phyloP scores from a whole-genome alignment of 2,113 vertebrate genomes.

The Pagrus major region DNA sequence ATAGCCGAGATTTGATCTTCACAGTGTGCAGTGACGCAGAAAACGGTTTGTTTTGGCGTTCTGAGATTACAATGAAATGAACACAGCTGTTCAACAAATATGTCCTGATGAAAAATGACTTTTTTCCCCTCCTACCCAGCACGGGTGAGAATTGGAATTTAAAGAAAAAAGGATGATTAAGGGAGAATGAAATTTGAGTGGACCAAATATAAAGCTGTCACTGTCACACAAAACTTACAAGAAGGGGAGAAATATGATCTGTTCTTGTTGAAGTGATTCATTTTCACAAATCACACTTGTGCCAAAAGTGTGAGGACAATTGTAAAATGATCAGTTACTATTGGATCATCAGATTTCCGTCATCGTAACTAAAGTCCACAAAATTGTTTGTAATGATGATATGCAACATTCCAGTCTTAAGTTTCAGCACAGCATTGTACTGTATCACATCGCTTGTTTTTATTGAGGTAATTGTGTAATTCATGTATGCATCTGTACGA shows the following conservation, averaged over 20 bases:
- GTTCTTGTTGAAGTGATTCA: background rate
- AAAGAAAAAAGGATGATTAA: background rate
- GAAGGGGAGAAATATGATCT: background rate
- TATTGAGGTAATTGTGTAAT: constrained; percentile 13
- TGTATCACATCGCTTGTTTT: constrained; percentile 28
- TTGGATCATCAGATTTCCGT: background rate
- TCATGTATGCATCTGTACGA: constrained; percentile 34
- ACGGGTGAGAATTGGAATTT: background rate
- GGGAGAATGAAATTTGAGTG: background rate
- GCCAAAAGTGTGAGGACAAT: background rate
- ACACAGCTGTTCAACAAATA: constrained; percentile 7
- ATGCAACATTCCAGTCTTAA: constrained; percentile 27
- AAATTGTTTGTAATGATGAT: constrained; percentile 18
- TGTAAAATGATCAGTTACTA: too few relatives aligned
- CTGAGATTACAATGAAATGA: constrained; percentile 23
- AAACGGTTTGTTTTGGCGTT: constrained; percentile 29
- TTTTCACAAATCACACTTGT: background rate
- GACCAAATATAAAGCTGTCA: constrained; percentile 1
- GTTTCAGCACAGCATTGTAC: constrained; percentile 25
- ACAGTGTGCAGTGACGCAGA: constrained; percentile 16
- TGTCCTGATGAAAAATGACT: constrained; percentile 1
- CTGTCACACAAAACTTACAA: background rate
- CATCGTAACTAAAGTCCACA: background rate
- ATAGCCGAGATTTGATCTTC: constrained; percentile 33
- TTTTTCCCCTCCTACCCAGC: background rate